Evolutionary conservation across 2,113 vertebrate species (phyloP).

Genomic region (Cottus gobio): DNA sequence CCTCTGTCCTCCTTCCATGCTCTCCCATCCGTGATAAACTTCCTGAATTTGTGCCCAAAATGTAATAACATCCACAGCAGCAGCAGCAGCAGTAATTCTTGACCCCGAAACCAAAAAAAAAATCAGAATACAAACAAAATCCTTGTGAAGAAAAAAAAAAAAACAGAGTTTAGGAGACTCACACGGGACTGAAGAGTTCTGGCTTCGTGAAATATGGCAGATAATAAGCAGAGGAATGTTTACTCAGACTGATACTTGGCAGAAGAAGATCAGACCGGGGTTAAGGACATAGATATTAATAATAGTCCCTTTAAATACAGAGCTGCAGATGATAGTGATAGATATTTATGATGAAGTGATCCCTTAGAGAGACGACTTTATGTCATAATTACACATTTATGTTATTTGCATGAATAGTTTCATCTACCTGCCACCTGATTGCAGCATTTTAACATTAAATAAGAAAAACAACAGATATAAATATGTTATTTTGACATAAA

Average conservation of each 20-base stretch:
- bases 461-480: background rate
- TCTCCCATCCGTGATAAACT: background rate
- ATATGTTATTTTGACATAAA: background rate
- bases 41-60: constrained; percentile 21
- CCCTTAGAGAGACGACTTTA: background rate
- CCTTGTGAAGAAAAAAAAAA: background rate
- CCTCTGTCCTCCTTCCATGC: background rate
- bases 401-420: background rate
- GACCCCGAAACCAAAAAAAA: constrained; percentile 16
- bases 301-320: background rate
- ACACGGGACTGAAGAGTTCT: constrained; percentile 18
- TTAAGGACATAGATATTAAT: background rate
- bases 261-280: constrained; percentile 1
- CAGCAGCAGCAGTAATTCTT: constrained; percentile 14
- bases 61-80: constrained; percentile 15
- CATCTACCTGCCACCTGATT: too few relatives aligned
- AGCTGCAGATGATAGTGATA: background rate
- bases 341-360: background rate
- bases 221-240: background rate
- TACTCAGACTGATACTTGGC: background rate
- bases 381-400: background rate
- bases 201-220: background rate
- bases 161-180: background rate
- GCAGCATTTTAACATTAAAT: too few relatives aligned
- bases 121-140: constrained; percentile 33